Evolutionary conservation across 2,797 vertebrate genomes (phyloP).

Genomic region (Podargus strigoides): DNA sequence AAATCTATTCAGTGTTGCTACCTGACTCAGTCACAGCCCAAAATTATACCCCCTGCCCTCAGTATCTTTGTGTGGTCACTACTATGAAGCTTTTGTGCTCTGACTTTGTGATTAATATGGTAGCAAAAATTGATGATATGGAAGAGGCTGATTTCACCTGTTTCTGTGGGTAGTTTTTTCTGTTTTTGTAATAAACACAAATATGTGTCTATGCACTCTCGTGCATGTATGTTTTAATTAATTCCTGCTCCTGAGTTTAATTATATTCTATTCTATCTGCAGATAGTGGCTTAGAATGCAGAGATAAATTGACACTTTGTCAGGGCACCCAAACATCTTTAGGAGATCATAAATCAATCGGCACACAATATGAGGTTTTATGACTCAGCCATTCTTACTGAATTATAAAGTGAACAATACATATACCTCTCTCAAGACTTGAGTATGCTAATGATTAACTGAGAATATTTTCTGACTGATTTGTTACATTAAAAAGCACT

Average conservation of each 20-base stretch:
- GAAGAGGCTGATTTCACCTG: neutral
- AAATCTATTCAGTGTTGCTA: neutral
- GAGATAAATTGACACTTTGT: conserved; percentile 6
- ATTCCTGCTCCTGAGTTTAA: conserved; percentile 18
- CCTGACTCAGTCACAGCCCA: neutral
- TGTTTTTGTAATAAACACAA: neutral
- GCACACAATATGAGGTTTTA: neutral
- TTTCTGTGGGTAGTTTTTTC: neutral
- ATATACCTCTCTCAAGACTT: neutral
- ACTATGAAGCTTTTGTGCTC: neutral
- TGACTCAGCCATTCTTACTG: conserved; percentile 24
- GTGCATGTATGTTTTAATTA: conserved; percentile 6
- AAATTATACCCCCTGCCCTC: neutral
- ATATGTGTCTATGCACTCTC: neutral
- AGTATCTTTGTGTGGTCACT: neutral
- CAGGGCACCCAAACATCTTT: neutral
- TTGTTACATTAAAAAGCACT: conserved; percentile 41
- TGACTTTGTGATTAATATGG: neutral
- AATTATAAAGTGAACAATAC: conserved; percentile 30
- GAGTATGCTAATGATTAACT: conserved; percentile 25
- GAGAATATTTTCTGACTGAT: conserved; percentile 21
- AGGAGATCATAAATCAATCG: conserved; percentile 24
- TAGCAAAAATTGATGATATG: neutral
- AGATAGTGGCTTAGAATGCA: neutral
- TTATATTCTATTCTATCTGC: neutral